These are phyloP conservation scores for Cecidostiba fungosa DNA, from an alignment of 2,888 invertebrate genomes.

Conservation along the genomic window DNA sequence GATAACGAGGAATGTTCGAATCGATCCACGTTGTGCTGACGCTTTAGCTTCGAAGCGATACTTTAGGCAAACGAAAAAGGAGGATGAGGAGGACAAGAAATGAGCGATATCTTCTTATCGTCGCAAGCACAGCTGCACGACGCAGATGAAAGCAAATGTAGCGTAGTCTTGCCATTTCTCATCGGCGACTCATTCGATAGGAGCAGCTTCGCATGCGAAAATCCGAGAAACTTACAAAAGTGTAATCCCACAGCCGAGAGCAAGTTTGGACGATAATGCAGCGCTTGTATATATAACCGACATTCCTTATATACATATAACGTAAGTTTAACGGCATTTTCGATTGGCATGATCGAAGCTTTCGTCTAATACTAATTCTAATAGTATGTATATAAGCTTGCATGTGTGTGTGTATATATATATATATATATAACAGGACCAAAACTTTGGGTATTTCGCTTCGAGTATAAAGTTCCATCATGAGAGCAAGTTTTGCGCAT, in stretches of 20 bases:
- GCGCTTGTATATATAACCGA: neutral
- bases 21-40: constrained; percentile 36
- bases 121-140: constrained; percentile 31
- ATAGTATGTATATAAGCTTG: constrained; percentile 18
- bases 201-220: constrained; percentile 48
- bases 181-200: constrained; percentile 46
- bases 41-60: neutral
- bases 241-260: constrained; percentile 48
- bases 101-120: constrained; percentile 61
- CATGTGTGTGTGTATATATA: neutral
- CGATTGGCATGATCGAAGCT: constrained; percentile 51
- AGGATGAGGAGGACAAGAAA: constrained; percentile 43
- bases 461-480: neutral
- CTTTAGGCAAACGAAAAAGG: constrained; percentile 49
- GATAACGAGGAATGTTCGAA: constrained; percentile 24
- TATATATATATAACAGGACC: neutral
- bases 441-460: constrained; percentile 48
- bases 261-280: constrained; percentile 30
- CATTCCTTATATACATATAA: constrained; percentile 19
- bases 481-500: neutral
- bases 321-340: constrained; percentile 52
- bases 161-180: constrained; percentile 40
- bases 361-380: constrained; percentile 56
- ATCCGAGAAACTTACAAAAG: constrained; percentile 53
- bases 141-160: constrained; percentile 52